Base-by-base conservation (phyloP, 2,888 invertebrate genomes). In the Drosophila cyrtoloma region DNA sequence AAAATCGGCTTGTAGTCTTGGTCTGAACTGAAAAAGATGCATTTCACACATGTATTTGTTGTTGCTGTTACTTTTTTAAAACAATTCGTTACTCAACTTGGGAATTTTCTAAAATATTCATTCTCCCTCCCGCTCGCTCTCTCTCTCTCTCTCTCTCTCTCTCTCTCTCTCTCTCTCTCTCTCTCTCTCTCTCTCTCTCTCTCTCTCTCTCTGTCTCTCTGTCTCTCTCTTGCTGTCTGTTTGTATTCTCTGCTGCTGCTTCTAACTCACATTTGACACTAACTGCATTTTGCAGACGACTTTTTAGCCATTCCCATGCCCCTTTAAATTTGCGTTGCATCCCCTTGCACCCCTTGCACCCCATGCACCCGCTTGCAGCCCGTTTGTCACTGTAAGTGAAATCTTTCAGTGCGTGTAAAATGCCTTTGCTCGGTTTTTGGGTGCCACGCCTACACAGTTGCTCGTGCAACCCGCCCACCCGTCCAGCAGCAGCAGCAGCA, bases 351-450 rank as follows among this genome's bases (percentile, higher is more conserved):
- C 37, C 60, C 37, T 33, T 26, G 2, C 16, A 16, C 37, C 16
- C 5, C 35, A 2, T 12, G 42, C 12, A 33, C 33, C 12, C 33
- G 14, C 5, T 35, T 32, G 37, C 16, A 22, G 56, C 32, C 35
- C n/a, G 22, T 44, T 28, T 44, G 60, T 16, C n/a, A 30, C 56
- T 77, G 84, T 81, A 87, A 82, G 81, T 85, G 82, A 77, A 89
- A 86, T 85, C 75, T 88, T 85, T 77, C 78, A 85, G 90, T 85
- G 90, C 86, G 86, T 86, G 88, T 86, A 89, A 86, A 89, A 83
- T 82, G 84, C 67, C 79, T 82, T 79, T 82, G 85, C 85, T 82
- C 80, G 82, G 82, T 71, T 82, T 83, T 83, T 86, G 81, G 70
- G 57, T 71, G 71, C 78, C 83, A 82, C 81, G 76, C 81, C 80